Percentiles rank a stretch among this genome's conserved stretches.
Evolutionary conservation across 2,113 vertebrate genomes (phyloP).

Genomic region (Cricetomys ansorgei): DNA sequence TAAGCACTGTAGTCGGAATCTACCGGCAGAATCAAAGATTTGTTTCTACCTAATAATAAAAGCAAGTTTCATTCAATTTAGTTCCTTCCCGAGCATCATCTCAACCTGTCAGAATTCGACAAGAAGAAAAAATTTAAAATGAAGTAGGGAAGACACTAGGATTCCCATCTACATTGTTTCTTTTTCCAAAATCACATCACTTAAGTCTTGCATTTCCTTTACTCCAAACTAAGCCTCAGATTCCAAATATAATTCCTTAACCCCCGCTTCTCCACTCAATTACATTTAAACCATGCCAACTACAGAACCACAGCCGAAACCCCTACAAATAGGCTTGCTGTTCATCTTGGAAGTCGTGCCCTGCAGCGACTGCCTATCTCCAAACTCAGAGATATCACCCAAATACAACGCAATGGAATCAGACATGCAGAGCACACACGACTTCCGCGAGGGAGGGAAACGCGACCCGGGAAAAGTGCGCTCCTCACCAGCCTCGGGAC

Average conservation of each 20-base stretch:
- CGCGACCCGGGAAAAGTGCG: conserved; percentile 63
- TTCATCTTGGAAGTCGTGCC: conserved; percentile 62
- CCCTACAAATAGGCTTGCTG: conserved; percentile 37
- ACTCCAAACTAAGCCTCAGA: conserved; percentile 67
- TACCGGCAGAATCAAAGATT: neutral
- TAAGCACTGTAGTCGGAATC: conserved; percentile 24
- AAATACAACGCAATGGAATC: conserved; percentile 71
- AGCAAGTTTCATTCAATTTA: conserved; percentile 62
- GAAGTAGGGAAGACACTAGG: neutral
- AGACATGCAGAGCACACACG: conserved; percentile 61
- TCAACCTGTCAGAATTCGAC: conserved; percentile 64
- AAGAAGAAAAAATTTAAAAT: neutral
- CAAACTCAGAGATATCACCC: conserved; percentile 19
- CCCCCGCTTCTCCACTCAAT: conserved; percentile 57
- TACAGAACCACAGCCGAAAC: conserved; percentile 36
- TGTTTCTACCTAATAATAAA: conserved; percentile 60
- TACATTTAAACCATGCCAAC: conserved; percentile 42
- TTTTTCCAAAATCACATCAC: conserved; percentile 51
- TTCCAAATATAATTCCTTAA: conserved; percentile 79
- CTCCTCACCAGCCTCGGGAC: conserved; percentile 59
- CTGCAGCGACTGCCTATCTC: conserved; percentile 67
- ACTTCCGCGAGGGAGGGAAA: conserved; percentile 67
- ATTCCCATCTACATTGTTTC: conserved; percentile 45
- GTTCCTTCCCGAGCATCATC: conserved; percentile 64
- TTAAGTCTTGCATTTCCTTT: conserved; percentile 72